Conservation (phyloP, 2,113 vertebrate species). For the Hemiprocne comata region DNA sequence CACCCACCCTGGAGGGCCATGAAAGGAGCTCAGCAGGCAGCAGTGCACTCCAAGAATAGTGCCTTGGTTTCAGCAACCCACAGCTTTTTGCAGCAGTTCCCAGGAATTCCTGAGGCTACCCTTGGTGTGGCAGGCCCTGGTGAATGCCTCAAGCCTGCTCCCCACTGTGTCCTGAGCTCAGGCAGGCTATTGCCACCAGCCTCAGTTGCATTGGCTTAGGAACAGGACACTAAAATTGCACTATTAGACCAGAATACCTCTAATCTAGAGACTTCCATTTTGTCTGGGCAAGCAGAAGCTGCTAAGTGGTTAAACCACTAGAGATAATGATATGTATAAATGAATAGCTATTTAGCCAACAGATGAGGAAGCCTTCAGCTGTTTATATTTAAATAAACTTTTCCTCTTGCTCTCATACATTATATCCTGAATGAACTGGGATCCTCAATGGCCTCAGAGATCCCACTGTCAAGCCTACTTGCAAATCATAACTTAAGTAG, state of each 20-base stretch:
- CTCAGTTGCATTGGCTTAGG: background rate
- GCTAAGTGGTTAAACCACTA: background rate
- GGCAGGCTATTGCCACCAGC: background rate
- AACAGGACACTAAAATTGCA: background rate
- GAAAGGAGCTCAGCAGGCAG: background rate
- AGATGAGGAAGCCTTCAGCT: background rate
- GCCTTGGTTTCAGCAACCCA: background rate
- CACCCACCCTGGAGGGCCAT: background rate
- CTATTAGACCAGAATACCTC: background rate
- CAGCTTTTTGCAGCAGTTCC: background rate
- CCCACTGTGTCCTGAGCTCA: background rate
- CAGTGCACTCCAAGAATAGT: background rate
- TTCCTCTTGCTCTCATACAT: background rate
- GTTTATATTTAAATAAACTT: background rate
- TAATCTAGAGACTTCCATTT: background rate
- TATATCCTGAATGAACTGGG: background rate
- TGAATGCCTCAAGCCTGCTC: background rate
- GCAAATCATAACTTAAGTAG: fast-evolving
- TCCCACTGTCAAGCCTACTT: background rate
- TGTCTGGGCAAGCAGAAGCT: background rate
- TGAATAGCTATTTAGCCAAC: background rate
- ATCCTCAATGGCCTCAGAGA: background rate
- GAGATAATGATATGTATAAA: background rate
- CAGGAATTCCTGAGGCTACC: background rate
- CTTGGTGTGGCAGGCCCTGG: background rate